Base-by-base conservation (phyloP, 1,140 invertebrate genomes). In the Drosophila insularis region DNA sequence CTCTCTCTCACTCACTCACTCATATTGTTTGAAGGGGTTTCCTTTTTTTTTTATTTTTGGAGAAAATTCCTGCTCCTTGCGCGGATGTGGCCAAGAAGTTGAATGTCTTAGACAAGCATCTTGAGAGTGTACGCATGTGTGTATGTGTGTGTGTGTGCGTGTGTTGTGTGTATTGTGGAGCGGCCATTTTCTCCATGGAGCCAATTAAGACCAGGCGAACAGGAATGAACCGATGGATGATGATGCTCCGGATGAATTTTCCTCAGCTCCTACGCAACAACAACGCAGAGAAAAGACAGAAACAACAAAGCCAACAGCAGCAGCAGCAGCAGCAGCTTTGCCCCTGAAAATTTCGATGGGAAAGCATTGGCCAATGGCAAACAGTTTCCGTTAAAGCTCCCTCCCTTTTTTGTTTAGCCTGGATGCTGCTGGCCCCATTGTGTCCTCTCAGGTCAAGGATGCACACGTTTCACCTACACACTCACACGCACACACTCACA, bases 131-230 rank as follows among this genome's bases (percentile, higher is more conserved):
- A n/a, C n/a, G 31, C 39, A 43, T 17, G 27, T 21, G 77, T 55
- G 37, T 37, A 23, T 54, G 55, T 2, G 27, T 37, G 80, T 68
- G 59, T 65, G 71, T 65, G 65, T 10, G 32, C 10, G 32, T 35
- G 8, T 35, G 32, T 35, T 8, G 72, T 75, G 64, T 62, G 56
- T 66, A 54, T 54, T 67, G 71, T 72, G 74, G 59, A 87, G 89
- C 89, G 75, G 89, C 89, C 89, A 90, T 90, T 90, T 90, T 90
- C 84, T 91, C 87, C 81, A 89, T 89, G 84, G 89, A 90, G 89
- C 81, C 78, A 91, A 90, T 89, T 89, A 80, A 56, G 39, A 79
- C 84, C 81, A 90, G 89, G 89, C 90, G 77, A 81, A 43, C 89
- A 90, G 89, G 67, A 85, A 71, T 46, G 56, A 46, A 46, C 56